Base-by-base conservation (phyloP, 2,888 invertebrate genomes). In the Hirtodrosophila duncani region DNA sequence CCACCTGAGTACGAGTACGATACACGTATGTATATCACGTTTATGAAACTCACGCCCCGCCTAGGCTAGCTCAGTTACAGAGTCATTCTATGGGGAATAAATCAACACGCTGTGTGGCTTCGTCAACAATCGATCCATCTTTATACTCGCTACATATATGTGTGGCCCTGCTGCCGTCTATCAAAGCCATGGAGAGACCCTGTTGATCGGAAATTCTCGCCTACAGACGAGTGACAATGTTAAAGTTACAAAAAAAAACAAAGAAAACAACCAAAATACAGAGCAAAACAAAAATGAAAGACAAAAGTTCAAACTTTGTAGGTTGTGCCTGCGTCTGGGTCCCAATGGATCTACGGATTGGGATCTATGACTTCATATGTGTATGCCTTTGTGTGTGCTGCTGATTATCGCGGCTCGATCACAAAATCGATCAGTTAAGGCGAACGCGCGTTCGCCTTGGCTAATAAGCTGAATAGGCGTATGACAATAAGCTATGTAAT, bases 91-190 rank as follows among this genome's bases (percentile, higher is more conserved):
- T 83, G 74, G 83, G 80, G 83, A 80, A 83, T 83, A 82, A 81
- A 81, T 81, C 83, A 83, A 77, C 81, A 80, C 81, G 71, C 82
- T 82, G 83, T 82, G 81, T 81, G 81, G 81, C 82, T 81, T 67
- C 71, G 69, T 79, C 80, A 67, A 63, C 65, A 53, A 58, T 65
- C 57, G 62, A 74, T 80, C 71, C 82, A 70, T 70, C 50, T 48
- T 48, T 18, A 11, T 14, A 27, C 13, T 20, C 29, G 23, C 44
- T 43, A 44, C 23, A 33, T 31, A 51, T 49, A 38, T 49, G 27
- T 59, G 56, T 53, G 56, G 53, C 11, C 67, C 53, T 65, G 82
- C 42, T 65, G 80, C 81, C 77, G 68, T 67, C 65, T 81, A 78
- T 74, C 81, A 72, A 53, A 56, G 59, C 59, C 59, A 18, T 31